Evolutionary conservation across 1,140 invertebrate species (phyloP).

Genomic region (Drosophila azteca): DNA sequence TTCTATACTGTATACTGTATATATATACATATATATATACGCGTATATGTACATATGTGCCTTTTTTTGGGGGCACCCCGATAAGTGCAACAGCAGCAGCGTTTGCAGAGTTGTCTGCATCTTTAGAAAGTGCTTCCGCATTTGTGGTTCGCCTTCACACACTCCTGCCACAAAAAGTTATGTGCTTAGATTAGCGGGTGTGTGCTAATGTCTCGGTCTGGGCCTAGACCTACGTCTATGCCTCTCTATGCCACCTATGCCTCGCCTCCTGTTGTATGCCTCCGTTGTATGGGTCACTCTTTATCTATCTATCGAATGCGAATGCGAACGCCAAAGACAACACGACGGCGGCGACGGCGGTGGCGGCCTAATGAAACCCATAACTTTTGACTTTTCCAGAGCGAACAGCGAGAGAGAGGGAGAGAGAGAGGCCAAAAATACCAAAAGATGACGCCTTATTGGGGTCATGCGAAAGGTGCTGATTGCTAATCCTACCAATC

Average conservation of each 20-base stretch:
- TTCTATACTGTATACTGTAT: conserved; percentile 1
- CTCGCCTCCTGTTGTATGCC: conserved; percentile 4
- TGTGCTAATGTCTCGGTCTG: conserved; percentile 65
- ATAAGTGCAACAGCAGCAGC: conserved; percentile 38
- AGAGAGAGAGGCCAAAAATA: no score
- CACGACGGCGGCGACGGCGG: background rate
- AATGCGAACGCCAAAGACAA: no score
- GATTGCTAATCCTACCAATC: conserved; percentile 14
- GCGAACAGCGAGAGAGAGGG: conserved; percentile 1
- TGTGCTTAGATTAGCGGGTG: conserved; percentile 78
- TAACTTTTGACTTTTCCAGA: conserved; percentile 70
- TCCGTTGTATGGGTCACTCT: conserved; percentile 39
- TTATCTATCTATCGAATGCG: conserved; percentile 45
- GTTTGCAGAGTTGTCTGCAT: conserved; percentile 9
- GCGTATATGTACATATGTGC: background rate
- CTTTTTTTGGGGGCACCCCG: conserved; percentile 52
- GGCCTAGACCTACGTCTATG: background rate
- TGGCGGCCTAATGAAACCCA: conserved; percentile 70
- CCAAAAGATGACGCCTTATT: conserved; percentile 33
- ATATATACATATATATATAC: background rate
- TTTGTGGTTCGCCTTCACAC: conserved; percentile 44
- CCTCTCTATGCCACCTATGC: background rate
- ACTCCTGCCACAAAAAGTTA: conserved; percentile 46
- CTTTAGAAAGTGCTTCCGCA: conserved; percentile 80
- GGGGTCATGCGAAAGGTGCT: conserved; percentile 46